Evolutionary conservation across 2,113 vertebrate species (phyloP).

Genomic region (Heterocephalus glaber): DNA sequence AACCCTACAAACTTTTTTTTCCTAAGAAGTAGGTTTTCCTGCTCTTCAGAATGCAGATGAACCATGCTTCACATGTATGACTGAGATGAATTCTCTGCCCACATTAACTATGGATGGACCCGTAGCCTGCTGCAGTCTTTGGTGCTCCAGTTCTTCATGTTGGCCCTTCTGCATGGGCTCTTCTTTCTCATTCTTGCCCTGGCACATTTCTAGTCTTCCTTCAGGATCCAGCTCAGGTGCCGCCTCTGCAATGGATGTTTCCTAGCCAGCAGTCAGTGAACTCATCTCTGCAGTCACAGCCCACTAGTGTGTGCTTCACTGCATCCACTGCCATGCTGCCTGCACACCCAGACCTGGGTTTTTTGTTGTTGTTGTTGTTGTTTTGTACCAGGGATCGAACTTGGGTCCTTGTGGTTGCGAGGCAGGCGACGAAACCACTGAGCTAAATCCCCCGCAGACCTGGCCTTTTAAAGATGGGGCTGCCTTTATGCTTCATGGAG

Average conservation of each 20-base stretch:
- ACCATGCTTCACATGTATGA: not conserved
- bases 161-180: not conserved
- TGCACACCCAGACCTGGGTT: not conserved
- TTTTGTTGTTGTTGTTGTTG: no score
- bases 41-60: not conserved
- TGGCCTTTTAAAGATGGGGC: not conserved
- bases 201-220: not conserved
- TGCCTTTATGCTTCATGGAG: no score
- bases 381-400: no score
- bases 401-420: no score
- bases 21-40: not conserved
- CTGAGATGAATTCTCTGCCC: not conserved
- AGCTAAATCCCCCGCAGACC: no score
- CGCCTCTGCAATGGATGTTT: not conserved
- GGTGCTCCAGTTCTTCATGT: not conserved
- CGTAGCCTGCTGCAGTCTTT: not conserved
- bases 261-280: no score
- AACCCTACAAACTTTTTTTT: not conserved
- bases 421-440: no score
- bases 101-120: not conserved
- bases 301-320: not conserved
- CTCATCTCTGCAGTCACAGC: accelerated
- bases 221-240: not conserved
- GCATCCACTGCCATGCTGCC: not conserved
- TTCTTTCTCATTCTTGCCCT: not conserved